Evolutionary conservation across 2,113 vertebrate species (phyloP), one percentile per base, ranked within the genome.

Genomic region (Odontesthes bonariensis): DNA sequence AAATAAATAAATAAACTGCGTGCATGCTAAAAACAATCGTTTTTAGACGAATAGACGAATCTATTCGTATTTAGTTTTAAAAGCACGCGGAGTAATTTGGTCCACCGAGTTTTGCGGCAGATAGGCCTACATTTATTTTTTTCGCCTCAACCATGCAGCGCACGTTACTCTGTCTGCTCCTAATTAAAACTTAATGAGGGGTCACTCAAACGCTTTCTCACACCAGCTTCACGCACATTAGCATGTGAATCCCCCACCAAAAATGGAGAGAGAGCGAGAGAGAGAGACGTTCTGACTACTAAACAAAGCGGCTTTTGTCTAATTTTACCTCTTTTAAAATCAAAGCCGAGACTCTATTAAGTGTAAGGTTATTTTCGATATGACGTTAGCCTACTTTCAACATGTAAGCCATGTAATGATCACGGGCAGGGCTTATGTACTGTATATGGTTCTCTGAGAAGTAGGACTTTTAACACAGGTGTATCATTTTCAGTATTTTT

Each of bases 181-280:
- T 81, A 83, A 91, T 90, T 86, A 90, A 89, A 91, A 81, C 85
- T 79, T 91, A 85, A 90, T 89, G 79, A 53, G 33, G 44, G 83
- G 83, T 89, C 87, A 88, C 57, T 73, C 73, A 27, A 64, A 81
- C 71, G 32, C 67, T 40, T 68, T 71, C 70, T 57, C 82, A 22
- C 56, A 47, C 11, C 1, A 31, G 46, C 44, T 38, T 49, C 27
- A 16, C 33, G 11, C 62, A 55, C 68, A 53, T 69, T 32, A 55
- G 19, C 38, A 74, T 68, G 33, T 83, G 53, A 69, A 52, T 69
- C 58, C n/a, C 12, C n/a, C 13, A 47, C 8, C 0, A 27, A 51
- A 1, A 54, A 13, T 32, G 3, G 1, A 62, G 13, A 71, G 6
- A 42, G 8, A n/a, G n/a, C n/a, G n/a, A n/a, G n/a, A 12, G 1